Conservation (phyloP, 2,797 vertebrate species). For the Cirrhinus mrigala region DNA sequence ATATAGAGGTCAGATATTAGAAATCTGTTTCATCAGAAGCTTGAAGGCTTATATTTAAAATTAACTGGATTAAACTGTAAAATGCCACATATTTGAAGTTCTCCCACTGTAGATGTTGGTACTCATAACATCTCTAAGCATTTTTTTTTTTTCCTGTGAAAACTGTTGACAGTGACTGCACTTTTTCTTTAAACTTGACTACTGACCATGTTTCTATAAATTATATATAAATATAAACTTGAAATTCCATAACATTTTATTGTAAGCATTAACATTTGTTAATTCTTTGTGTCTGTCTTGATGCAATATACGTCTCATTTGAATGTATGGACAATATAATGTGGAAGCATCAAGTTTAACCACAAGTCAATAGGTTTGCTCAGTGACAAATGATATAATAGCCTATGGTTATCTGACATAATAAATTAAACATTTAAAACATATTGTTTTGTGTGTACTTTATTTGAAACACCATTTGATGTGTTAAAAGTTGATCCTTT, state of each 20-base stretch:
- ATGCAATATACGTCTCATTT: not conserved
- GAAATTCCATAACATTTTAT: not conserved
- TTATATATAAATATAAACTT: not conserved
- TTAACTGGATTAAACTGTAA: not conserved
- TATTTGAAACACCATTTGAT: not conserved
- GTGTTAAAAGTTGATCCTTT: not conserved
- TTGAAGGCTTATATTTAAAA: not conserved
- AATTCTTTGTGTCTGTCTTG: constrained; percentile 35
- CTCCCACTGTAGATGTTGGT: not conserved
- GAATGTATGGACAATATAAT: constrained; percentile 50
- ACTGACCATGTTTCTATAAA: not conserved
- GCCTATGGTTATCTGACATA: constrained; percentile 14
- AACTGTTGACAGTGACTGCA: not conserved
- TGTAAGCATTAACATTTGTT: constrained; percentile 4
- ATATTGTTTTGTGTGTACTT: not conserved
- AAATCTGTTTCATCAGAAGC: not conserved
- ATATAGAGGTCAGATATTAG: not conserved
- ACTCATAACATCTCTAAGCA: too few species aligned
- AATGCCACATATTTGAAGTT: not conserved
- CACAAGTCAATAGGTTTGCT: constrained; percentile 21
- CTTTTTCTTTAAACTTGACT: not conserved
- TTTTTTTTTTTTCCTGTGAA: too few species aligned
- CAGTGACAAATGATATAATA: not conserved
- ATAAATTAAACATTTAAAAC: constrained; percentile 23
- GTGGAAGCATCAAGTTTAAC: constrained; percentile 18